Evolutionary conservation across 1,140 invertebrate genomes (phyloP), one percentile per base, ranked within the genome.

Genomic region (Grapholita molesta): DNA sequence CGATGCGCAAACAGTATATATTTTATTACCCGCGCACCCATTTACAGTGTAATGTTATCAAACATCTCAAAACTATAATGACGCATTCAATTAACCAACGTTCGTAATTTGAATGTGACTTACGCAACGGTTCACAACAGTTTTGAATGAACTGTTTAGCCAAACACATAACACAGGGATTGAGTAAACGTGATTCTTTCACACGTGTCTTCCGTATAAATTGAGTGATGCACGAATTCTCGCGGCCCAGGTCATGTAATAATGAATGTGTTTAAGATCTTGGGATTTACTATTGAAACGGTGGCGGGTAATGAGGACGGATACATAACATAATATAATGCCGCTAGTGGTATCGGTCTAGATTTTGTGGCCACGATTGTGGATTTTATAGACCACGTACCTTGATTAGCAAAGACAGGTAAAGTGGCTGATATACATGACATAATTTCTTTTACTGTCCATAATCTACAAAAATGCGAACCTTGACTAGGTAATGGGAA

Each of bases 61-160:
- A 69, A 69, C 64, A 55, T 69, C 57, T 69, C 55, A 69, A 64
- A 55, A 69, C 57, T 69, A 42, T 28, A 70, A 70, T 64, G 65
- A 67, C 66, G 30, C 65, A 69, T 72, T 72, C 71, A 72, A 69
- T 72, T 72, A 72, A 68, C 70, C 66, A 72, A 64, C 65, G 61
- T 28, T 66, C 32, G 53, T 69, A 69, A 69, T 72, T 72, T 57
- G 64, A 52, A 66, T 67, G 65, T 66, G 12, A 18, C 67, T 73
- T 73, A 73, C 68, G 71, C 67, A 73, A 71, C 67, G 38, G 57
- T 70, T 65, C 55, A 57, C 68, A 68, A 73, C 68, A 70, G 53
- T 21, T 42, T 53, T 68, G 71, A 70, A 67, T 72, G 71, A 68
- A 67, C 30, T 70, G 68, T 73, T 73, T 70, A 65, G 69, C 67